Percentiles rank a stretch among this genome's conserved stretches.
Evolutionary conservation across 2,797 vertebrate species (phyloP).

Genomic region (Propithecus perrieri): DNA sequence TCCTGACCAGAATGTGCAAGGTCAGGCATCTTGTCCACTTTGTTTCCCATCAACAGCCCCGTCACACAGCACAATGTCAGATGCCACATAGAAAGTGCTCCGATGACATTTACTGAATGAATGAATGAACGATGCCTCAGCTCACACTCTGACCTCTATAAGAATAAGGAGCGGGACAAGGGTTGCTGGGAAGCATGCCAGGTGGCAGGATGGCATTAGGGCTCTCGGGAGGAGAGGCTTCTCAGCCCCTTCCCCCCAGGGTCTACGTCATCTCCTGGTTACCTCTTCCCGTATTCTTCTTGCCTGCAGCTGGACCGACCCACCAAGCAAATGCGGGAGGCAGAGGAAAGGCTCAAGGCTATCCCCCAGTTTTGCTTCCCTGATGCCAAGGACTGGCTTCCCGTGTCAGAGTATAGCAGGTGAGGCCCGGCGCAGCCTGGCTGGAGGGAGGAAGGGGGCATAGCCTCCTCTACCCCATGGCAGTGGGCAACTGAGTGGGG

Average conservation of each 20-base stretch:
- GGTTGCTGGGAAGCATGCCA: background rate
- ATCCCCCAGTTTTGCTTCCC: slow-evolving; percentile 99
- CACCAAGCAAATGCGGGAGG: slow-evolving; percentile 98
- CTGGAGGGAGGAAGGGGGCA: background rate
- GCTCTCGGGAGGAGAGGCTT: background rate
- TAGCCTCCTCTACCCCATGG: background rate
- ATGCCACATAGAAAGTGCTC: background rate
- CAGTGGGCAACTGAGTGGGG: background rate
- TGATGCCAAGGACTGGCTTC: slow-evolving; percentile 98
- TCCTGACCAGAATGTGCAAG: background rate
- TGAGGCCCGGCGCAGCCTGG: slow-evolving; percentile 75
- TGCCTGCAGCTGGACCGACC: slow-evolving; percentile 94
- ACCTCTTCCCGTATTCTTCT: background rate
- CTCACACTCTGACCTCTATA: background rate
- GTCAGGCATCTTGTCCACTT: background rate
- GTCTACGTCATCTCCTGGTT: background rate
- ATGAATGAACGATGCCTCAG: background rate
- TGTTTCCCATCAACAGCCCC: background rate
- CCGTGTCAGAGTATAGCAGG: slow-evolving; percentile 96
- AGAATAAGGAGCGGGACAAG: background rate
- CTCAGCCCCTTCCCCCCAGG: background rate
- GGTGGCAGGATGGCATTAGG: background rate
- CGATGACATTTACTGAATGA: background rate
- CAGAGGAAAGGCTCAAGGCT: slow-evolving; percentile 97
- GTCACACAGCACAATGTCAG: background rate